phyloP scores from a whole-genome alignment of 2,888 invertebrate species.

The Pristionchus maxplancki region DNA sequence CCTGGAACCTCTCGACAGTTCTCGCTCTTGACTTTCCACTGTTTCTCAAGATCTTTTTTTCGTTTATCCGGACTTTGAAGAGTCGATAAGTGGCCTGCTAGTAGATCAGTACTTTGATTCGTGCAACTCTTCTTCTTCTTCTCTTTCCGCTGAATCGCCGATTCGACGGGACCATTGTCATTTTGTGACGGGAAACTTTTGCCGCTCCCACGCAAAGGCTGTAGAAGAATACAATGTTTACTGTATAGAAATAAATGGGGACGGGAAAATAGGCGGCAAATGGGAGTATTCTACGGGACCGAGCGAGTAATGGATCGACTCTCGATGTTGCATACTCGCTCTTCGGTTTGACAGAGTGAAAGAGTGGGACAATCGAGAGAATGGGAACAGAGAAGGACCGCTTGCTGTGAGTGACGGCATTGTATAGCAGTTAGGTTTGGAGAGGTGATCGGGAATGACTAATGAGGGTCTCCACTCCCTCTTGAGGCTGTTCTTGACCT shows the following conservation, averaged over 20 bases:
- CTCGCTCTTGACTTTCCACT: not conserved
- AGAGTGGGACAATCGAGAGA: not conserved
- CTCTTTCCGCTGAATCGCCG: not conserved
- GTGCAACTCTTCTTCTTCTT: not conserved
- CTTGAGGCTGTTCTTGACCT: not conserved
- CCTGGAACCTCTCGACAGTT: not conserved
- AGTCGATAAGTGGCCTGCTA: not conserved
- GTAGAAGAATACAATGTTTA: not conserved
- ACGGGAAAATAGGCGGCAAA: conserved; percentile 4
- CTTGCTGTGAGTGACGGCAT: conserved; percentile 20
- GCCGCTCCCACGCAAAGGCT: not conserved
- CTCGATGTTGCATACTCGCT: not conserved
- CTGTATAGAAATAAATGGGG: not conserved
- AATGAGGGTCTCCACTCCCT: not conserved
- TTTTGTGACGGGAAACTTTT: not conserved
- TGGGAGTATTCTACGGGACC: not conserved
- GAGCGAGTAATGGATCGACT: not conserved
- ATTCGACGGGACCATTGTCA: not conserved
- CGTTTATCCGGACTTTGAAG: conserved; percentile 11
- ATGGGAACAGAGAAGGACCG: not conserved
- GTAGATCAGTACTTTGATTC: not conserved
- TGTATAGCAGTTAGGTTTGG: not conserved
- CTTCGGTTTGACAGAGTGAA: not conserved
- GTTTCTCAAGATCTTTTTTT: not conserved
- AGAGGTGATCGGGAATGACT: not conserved